Conservation (phyloP, 2,113 vertebrate species). For the Silurus meridionalis region DNA sequence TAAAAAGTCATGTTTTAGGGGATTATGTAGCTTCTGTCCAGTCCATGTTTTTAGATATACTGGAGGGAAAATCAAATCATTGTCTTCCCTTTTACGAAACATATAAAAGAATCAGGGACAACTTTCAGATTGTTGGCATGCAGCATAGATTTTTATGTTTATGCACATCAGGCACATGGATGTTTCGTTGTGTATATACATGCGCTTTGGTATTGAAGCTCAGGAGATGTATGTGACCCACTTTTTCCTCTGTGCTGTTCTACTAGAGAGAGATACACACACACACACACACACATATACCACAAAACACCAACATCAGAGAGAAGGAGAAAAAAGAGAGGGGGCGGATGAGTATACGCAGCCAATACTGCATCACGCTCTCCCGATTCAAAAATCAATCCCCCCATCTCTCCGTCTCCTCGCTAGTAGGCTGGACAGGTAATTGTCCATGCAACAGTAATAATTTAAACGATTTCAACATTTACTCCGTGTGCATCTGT, state of each 20-base stretch:
- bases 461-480: slow-evolving; percentile 5
- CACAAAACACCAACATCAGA: slow-evolving; percentile 44
- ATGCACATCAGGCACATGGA: slow-evolving; percentile 11
- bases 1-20: neutral
- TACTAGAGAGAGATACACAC: slow-evolving; percentile 54
- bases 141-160: slow-evolving; percentile 20
- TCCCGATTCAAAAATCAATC: slow-evolving; percentile 55
- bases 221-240: slow-evolving; percentile 53
- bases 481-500: slow-evolving; percentile 14
- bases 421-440: slow-evolving; percentile 37
- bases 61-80: neutral
- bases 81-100: neutral
- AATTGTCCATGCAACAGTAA: slow-evolving; percentile 26
- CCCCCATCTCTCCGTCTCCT: slow-evolving; percentile 39
- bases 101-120: neutral
- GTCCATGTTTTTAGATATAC: neutral
- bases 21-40: neutral
- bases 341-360: slow-evolving; percentile 48
- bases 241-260: slow-evolving; percentile 63
- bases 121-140: neutral
- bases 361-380: slow-evolving; percentile 46
- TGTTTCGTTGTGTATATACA: slow-evolving; percentile 31
- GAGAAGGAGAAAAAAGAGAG: slow-evolving; percentile 32
- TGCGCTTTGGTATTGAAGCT: slow-evolving; percentile 48
- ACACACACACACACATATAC: slow-evolving; percentile 33